Evolutionary conservation across 2,888 invertebrate genomes (phyloP).

Genomic region (Noctua janthina): DNA sequence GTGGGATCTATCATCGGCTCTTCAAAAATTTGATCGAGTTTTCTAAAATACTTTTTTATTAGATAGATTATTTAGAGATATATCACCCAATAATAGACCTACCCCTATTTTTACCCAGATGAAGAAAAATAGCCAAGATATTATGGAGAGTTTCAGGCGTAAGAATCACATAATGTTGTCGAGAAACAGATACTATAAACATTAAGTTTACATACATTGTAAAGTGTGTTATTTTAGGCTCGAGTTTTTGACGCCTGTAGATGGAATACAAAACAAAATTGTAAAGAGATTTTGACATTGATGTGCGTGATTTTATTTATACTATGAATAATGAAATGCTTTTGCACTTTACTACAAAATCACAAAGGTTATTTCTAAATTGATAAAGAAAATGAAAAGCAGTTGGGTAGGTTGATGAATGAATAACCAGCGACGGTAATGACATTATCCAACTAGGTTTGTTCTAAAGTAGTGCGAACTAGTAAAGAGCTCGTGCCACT

Average conservation of each 20-base stretch:
- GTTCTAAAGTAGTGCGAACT: background rate
- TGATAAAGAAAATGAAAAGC: background rate
- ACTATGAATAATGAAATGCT: background rate
- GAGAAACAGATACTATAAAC: slow-evolving; percentile 6
- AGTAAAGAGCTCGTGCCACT: background rate
- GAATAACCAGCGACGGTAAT: background rate
- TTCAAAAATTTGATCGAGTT: too few relatives aligned
- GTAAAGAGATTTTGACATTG: slow-evolving; percentile 25
- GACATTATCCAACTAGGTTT: background rate
- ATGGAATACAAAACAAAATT: slow-evolving; percentile 28
- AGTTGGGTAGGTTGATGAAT: background rate
- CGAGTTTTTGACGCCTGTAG: slow-evolving; percentile 1
- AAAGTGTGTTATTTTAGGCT: slow-evolving; percentile 17
- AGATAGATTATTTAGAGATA: background rate
- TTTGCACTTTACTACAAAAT: too few relatives aligned
- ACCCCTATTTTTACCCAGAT: background rate
- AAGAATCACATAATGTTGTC: background rate
- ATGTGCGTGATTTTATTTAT: slow-evolving; percentile 6
- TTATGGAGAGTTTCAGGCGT: background rate
- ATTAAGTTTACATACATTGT: background rate
- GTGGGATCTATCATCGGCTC: too few relatives aligned
- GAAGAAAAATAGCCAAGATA: background rate
- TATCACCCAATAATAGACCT: background rate
- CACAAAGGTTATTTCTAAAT: background rate
- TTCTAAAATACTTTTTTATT: too few relatives aligned